These are phyloP conservation scores for Leptocoma aspasia DNA, from an alignment of 2,113 vertebrate genomes.

Conservation along the genomic window DNA sequence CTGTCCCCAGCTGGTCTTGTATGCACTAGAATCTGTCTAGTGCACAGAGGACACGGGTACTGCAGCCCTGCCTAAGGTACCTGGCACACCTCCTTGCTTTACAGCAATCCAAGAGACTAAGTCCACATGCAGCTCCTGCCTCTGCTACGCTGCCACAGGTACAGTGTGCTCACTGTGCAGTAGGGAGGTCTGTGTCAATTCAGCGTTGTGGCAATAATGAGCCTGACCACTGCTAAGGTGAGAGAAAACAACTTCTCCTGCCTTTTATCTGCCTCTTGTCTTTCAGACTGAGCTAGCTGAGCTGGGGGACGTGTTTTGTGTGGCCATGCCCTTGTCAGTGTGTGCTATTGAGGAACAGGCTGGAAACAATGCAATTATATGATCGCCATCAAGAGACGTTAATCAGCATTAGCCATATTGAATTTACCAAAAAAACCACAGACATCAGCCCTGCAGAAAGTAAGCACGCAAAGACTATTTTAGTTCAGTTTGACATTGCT, in stretches of 20 bases:
- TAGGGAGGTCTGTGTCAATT: background rate
- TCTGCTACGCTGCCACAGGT: background rate
- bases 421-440: background rate
- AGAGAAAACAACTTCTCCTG: background rate
- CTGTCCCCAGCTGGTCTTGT: background rate
- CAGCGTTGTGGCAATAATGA: rapidly evolving
- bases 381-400: slow-evolving; percentile 15
- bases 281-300: background rate
- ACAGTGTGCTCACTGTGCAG: rapidly evolving
- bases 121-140: background rate
- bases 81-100: background rate
- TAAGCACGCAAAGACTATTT: background rate
- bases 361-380: background rate
- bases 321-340: background rate
- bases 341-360: background rate
- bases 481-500: background rate
- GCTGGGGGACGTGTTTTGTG: background rate
- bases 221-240: background rate
- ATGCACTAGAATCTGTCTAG: background rate
- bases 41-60: background rate
- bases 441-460: slow-evolving; percentile 13
- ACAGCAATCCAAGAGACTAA: background rate
- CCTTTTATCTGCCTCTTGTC: background rate
- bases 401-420: slow-evolving; percentile 49
- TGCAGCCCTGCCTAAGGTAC: background rate